Base-by-base conservation (phyloP, 2,797 vertebrate genomes). In the Tangara arthus region DNA sequence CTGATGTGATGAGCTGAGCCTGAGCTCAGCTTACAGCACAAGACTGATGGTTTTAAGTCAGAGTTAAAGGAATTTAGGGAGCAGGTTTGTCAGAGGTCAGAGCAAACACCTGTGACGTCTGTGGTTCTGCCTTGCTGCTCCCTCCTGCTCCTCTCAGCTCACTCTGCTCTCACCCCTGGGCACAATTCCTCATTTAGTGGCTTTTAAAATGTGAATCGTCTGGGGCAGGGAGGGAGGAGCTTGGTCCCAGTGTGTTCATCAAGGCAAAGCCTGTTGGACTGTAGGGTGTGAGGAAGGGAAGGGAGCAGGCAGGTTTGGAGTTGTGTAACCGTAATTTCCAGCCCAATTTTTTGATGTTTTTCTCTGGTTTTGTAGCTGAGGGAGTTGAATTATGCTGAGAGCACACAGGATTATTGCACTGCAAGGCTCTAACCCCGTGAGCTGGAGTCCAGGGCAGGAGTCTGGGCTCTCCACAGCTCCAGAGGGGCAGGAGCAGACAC, bases 1-100 rank as follows among this genome's bases (percentile, higher is more conserved):
- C 97, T 97, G 98, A 97, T 92, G 93, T 91, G 97, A 98, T 97
- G 98, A 98, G 98, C 97, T 97, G 97, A 97, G 97, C 97, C 97
- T 97, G 96, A 97, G 97, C 98, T 98, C 96, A 76, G 71, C 94
- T 98, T 98, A 92, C 97, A 95, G 76, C 85, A 92, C 55, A 96
- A 97, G 90, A 97, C 97, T 95, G 96, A 95, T 57, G 95, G 66
- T 12, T 90, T 87, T 49, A 44, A 94, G 89, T 66, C 82, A 27
- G 52, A 52, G n/a, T 46, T 60, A 16, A 52, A 66, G 77, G 50
- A 19, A 3, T 16, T 37, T 50, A 10, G 72, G 59, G 59, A 35
- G 55, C 21, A 63, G 75, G 26, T 14, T 49, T 82, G 59, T 42
- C 18, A 13, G 88, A 35, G 68, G 20, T 34, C 59, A 41, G 59